phyloP scores from a whole-genome alignment of 2,113 vertebrate species.

The Hemiscyllium ocellatum region DNA sequence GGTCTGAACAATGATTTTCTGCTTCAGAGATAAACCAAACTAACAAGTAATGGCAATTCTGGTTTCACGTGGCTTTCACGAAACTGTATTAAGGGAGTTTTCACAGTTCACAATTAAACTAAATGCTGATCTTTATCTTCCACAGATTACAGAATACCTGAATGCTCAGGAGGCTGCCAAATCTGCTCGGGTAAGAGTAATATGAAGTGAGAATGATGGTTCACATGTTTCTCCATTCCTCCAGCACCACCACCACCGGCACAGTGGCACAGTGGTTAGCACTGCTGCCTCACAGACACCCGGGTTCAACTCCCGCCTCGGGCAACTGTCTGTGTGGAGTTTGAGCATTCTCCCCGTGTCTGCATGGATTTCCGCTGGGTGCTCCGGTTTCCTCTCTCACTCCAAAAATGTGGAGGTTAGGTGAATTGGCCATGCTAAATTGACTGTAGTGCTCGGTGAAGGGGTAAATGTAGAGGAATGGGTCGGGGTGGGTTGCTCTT shows the following conservation, averaged over 20 bases:
- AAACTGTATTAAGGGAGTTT: not conserved
- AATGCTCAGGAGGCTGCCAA: constrained; percentile 85
- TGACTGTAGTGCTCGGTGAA: too few relatives aligned
- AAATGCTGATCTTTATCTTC: constrained; percentile 39
- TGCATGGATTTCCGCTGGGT: too few relatives aligned
- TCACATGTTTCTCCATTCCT: not conserved
- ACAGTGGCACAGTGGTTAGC: too few relatives aligned
- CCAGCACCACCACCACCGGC: not conserved
- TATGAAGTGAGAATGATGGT: not conserved
- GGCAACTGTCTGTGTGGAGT: too few relatives aligned
- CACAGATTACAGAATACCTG: constrained; percentile 79
- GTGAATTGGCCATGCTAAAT: too few relatives aligned
- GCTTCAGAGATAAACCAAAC: not conserved
- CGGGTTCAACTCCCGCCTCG: too few relatives aligned
- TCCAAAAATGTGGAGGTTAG: too few relatives aligned
- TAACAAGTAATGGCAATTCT: not conserved
- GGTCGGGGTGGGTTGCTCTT: too few relatives aligned
- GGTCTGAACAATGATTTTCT: not conserved
- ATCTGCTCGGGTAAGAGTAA: constrained; percentile 71
- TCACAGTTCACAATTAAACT: not conserved
- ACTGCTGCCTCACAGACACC: too few relatives aligned
- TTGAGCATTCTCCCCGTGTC: too few relatives aligned
- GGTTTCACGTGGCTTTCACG: not conserved
- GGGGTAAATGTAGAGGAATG: too few relatives aligned
- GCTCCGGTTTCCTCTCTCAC: too few relatives aligned